Evolutionary conservation across 2,888 invertebrate genomes (phyloP), one percentile per base, ranked within the genome.

Genomic region (Thereva unica): DNA sequence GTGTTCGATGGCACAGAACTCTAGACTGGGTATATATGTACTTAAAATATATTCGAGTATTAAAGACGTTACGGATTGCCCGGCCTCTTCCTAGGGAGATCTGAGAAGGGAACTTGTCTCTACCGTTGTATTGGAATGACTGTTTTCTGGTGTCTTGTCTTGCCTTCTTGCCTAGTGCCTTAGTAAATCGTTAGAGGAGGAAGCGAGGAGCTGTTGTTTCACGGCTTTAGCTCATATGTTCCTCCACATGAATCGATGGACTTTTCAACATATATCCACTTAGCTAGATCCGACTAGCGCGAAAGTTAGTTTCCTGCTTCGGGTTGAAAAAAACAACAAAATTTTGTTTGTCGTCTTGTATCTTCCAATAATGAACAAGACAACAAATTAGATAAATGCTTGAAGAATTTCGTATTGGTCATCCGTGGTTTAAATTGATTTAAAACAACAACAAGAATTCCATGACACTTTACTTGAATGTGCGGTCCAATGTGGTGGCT

Each of bases 91-190:
- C 35, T 9, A 50, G 50, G 49, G 40, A 49, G 61, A 61, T 61
- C 61, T 41, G 40, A 12, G 61, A 40, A 50, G 61, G 61, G 61
- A 61, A 61, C 61, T 61, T 61, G 61, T 50, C 61, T 61, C 61
- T 61, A 38, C 61, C 61, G 61, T 50, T 61, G 61, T 38, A 40
- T 61, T 49, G 61, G 61, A 61, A 61, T 61, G 61, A 61, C 61
- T 61, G 61, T 35, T 47, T 7, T 49, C 61, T 7, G 49, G 37
- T 23, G 23, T 23, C 23, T 23, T 23, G 23, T 23, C 23, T 23
- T 23, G 23, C 23, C 23, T 23, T 23, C 23, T 23, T 23, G 23
- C 23, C 61, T 61, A 41, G 40, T 40, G 49, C 49, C 40, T 61
- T 49, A 61, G 61, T 61, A 50, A 61, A 61, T 50, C 41, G 61